Evolutionary conservation across 2,797 vertebrate genomes (phyloP), one percentile per base, ranked within the genome.

Genomic region (Gymnodraco acuticeps): DNA sequence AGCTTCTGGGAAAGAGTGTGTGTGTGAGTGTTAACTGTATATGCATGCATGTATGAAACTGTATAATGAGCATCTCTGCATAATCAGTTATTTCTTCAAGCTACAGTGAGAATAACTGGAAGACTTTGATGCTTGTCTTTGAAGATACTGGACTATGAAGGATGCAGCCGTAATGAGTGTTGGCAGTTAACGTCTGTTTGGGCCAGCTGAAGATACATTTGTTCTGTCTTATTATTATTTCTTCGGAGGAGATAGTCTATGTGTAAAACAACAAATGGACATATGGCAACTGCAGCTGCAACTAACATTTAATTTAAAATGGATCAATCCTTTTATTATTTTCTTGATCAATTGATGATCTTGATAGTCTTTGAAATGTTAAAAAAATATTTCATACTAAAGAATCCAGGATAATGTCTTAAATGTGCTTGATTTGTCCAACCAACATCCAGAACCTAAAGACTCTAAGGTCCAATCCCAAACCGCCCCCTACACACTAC

Each of bases 51-150:
- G 54, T 59, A 59, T 71, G 62, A 42, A 5, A 27, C 42, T 75
- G 51, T 42, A 41, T 70, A 78, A 79, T 75, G 66, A 78, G 53
- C 42, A 50, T 52, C 61, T 31, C 52, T 66, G 59, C 43, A 70
- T 82, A 70, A 80, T 75, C 31, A 53, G 45, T 64, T 20, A 58
- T 52, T 73, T 73, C 55, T 64, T 6, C 0, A 2, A 76, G 77
- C 71, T 48, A 70, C 50, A 75, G 53, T 31, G 31, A 63, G 42
- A 73, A 67, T 13, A 65, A 64, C 46, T 63, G 45, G 16, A 62
- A 62, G 56, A 51, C 70, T 27, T 50, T 50, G 48, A 55, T 14
- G 17, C 12, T 43, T 6, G 38, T 41, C 50, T 68, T 72, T 69
- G 70, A 73, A 80, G 51, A 72, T 12, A 60, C 53, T 43, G 15